These are phyloP conservation scores for Heterotilapia buettikoferi DNA, from an alignment of 2,113 vertebrate species.

Conservation along the genomic window DNA sequence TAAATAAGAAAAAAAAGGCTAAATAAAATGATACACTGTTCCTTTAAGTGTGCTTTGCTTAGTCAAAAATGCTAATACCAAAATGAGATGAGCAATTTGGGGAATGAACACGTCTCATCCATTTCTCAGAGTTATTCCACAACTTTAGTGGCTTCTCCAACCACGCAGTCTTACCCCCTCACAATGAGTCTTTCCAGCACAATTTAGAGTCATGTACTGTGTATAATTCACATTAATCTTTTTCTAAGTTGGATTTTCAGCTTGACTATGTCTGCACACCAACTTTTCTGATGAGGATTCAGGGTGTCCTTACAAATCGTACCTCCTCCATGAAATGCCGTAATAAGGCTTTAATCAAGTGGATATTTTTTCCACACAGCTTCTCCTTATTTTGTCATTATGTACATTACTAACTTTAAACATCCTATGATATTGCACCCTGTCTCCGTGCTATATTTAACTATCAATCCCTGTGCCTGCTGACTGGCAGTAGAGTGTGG, in stretches of 20 bases:
- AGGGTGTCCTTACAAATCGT: background rate
- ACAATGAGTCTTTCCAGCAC: background rate
- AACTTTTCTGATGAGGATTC: slow-evolving; percentile 2
- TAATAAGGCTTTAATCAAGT: slow-evolving; percentile 20
- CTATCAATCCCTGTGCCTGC: slow-evolving; percentile 3
- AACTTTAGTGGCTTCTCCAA: background rate
- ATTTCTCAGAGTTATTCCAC: background rate
- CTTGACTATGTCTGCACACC: background rate
- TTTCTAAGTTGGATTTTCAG: slow-evolving; percentile 30
- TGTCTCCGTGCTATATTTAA: slow-evolving; percentile 8
- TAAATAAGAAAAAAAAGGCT: background rate
- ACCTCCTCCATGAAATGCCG: background rate
- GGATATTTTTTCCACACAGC: slow-evolving; percentile 20
- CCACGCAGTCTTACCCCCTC: background rate
- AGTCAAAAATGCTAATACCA: background rate
- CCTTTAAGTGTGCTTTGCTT: background rate
- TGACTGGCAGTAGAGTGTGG: slow-evolving; percentile 19
- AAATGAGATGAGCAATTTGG: background rate
- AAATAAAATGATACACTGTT: background rate
- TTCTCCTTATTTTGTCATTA: slow-evolving; percentile 1
- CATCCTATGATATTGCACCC: background rate
- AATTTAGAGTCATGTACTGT: background rate
- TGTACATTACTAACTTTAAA: slow-evolving; percentile 2
- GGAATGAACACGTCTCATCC: background rate
- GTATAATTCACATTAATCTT: slow-evolving; percentile 38